Evolutionary conservation across 1,140 invertebrate genomes (phyloP), one percentile per base, ranked within the genome.

Genomic region (Platyscapa corneri): DNA sequence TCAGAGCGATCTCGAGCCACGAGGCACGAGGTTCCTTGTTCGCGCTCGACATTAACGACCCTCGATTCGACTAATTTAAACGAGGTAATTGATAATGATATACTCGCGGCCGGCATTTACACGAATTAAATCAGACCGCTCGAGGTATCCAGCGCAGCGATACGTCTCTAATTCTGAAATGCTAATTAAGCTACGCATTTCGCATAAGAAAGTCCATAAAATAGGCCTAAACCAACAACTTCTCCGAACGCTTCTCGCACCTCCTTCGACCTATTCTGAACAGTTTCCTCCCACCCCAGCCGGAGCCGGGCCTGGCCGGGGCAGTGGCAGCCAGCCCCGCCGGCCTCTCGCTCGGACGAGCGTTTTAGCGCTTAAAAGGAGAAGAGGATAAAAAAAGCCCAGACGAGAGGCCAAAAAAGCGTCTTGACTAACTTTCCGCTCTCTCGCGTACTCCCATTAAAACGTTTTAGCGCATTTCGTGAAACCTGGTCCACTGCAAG

Each of bases 381-480:
- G n/a, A n/a, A n/a, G n/a, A n/a, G n/a, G n/a, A n/a, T n/a, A n/a
- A n/a, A n/a, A n/a, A n/a, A n/a, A n/a, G n/a, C n/a, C n/a, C n/a
- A n/a, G n/a, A n/a, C n/a, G n/a, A n/a, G n/a, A n/a, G n/a, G n/a
- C 30, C 65, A 12, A 46, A 46, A 46, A 46, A 46, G 42, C 42
- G 5, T 12, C 42, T 46, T 46, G 42, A 10, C 32, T 3, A 32
- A 34, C 67, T 70, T 7, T 37, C 32, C 67, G 12, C n/a, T n/a
- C n/a, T n/a, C n/a, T n/a, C n/a, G n/a, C n/a, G n/a, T n/a, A n/a
- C 56, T 78, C 70, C 87, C 84, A 90, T 89, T 91, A 90, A 91
- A 87, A 90, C 89, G 88, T 90, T 92, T 92, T 91, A 92, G 90
- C 91, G 88, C 83, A 86, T 89, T 90, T 90, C 84, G 88, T 86